Evolutionary conservation across 92 coral and sea anemone species (phyloP).

Genomic region (Meandrina meandrites): DNA sequence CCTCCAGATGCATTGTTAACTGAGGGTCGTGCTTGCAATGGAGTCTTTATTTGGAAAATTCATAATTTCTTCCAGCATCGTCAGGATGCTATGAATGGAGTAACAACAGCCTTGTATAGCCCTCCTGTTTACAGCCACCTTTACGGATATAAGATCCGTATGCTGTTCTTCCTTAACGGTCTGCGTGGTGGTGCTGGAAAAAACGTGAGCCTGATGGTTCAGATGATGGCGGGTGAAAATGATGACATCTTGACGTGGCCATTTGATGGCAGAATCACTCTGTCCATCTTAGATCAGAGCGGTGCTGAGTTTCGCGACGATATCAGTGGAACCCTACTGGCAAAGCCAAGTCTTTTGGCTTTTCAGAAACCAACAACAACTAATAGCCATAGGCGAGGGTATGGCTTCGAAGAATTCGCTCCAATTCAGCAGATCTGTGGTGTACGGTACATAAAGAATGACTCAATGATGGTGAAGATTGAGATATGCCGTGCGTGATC

Average conservation of each 20-base stretch:
- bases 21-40: constrained; percentile 68
- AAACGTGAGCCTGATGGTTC: constrained; percentile 71
- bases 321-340: constrained; percentile 76
- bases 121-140: constrained; percentile 73
- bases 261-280: constrained; percentile 73
- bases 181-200: constrained; percentile 61
- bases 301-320: constrained; percentile 70
- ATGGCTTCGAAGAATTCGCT: constrained; percentile 80
- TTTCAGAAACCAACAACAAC: constrained; percentile 67
- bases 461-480: constrained; percentile 63
- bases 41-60: constrained; percentile 71
- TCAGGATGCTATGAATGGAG: constrained; percentile 39
- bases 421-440: constrained; percentile 65
- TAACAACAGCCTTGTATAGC: constrained; percentile 65
- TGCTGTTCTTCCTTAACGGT: constrained; percentile 68
- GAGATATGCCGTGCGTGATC: constrained; percentile 34
- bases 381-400: constrained; percentile 63
- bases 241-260: constrained; percentile 80
- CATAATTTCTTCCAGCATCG: constrained; percentile 52
- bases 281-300: constrained; percentile 77
- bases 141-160: constrained; percentile 76
- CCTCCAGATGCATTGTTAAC: too few species aligned
- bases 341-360: constrained; percentile 71
- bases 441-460: constrained; percentile 59
- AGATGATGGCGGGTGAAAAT: constrained; percentile 65